These are phyloP conservation scores for Bujurquina vittata DNA, from an alignment of 2,113 vertebrate species.

Conservation along the genomic window DNA sequence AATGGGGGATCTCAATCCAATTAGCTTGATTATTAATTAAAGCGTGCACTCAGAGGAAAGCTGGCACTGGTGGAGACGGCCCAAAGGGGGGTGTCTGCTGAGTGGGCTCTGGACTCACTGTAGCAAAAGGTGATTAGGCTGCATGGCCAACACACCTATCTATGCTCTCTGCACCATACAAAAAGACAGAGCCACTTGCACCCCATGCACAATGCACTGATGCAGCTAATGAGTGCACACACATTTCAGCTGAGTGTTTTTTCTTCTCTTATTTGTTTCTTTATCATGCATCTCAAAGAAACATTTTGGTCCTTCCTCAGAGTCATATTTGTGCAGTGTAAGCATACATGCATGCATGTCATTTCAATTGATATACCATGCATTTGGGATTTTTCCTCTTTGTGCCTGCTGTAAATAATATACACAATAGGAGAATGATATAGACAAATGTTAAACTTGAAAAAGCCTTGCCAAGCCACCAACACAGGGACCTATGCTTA, in stretches of 20 bases:
- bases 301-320: not conserved
- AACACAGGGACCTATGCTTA: not conserved
- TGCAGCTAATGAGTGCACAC: constrained; percentile 3
- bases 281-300: constrained; percentile 7
- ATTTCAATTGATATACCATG: not conserved
- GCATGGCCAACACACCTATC: constrained; percentile 38
- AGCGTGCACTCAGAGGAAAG: constrained; percentile 71
- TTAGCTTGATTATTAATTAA: constrained; percentile 83
- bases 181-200: not conserved
- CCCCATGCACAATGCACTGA: not conserved
- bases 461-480: no score
- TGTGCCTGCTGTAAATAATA: not conserved
- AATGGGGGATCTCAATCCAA: constrained; percentile 72
- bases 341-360: not conserved
- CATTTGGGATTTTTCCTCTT: not conserved
- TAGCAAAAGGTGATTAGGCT: constrained; percentile 70
- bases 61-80: constrained; percentile 53
- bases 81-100: constrained; percentile 68
- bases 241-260: not conserved
- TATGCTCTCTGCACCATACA: constrained; percentile 2
- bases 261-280: not conserved
- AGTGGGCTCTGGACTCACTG: constrained; percentile 63
- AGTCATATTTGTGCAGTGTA: not conserved
- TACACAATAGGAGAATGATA: not conserved
- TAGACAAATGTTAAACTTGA: no score